phyloP scores from a whole-genome alignment of 2,888 invertebrate species.

The Hybos culiciformis region DNA sequence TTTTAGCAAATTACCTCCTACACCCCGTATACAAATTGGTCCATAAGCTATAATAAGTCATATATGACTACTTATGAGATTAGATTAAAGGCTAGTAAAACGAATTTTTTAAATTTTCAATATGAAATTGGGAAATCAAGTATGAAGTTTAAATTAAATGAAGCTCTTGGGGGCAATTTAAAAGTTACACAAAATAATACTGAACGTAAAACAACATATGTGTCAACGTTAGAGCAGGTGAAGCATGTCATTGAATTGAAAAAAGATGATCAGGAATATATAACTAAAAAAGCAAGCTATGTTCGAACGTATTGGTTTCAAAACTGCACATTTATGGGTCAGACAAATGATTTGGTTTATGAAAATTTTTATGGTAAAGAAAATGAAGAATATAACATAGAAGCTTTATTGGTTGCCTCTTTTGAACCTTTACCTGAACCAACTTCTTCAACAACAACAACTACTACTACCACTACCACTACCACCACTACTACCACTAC shows the following conservation, averaged over 20 bases:
- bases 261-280: conserved; percentile 45
- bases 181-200: conserved; percentile 47
- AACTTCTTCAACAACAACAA: conserved; percentile 29
- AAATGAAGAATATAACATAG: conserved; percentile 46
- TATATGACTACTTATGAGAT: conserved; percentile 50
- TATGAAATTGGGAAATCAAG: conserved; percentile 31
- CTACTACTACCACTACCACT: conserved; percentile 40
- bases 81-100: conserved; percentile 38
- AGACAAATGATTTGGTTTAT: conserved; percentile 46
- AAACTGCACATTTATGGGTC: conserved; percentile 57
- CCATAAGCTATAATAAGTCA: conserved; percentile 42
- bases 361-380: conserved; percentile 48
- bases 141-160: conserved; percentile 38
- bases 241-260: conserved; percentile 45
- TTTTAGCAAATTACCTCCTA: conserved; percentile 31
- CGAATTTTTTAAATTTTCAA: conserved; percentile 31
- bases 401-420: conserved; percentile 57
- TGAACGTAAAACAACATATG: conserved; percentile 42
- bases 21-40: conserved; percentile 46
- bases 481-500: conserved; percentile 38
- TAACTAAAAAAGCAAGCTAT: conserved; percentile 41
- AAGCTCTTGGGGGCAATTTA: conserved; percentile 53
- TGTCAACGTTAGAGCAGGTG: conserved; percentile 47
- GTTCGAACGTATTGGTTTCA: conserved; percentile 65
- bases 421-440: conserved; percentile 43